Percentiles rank a stretch among this genome's conserved stretches.
Conservation (phyloP, 2,797 vertebrate genomes). For the Onychomys arenicola region DNA sequence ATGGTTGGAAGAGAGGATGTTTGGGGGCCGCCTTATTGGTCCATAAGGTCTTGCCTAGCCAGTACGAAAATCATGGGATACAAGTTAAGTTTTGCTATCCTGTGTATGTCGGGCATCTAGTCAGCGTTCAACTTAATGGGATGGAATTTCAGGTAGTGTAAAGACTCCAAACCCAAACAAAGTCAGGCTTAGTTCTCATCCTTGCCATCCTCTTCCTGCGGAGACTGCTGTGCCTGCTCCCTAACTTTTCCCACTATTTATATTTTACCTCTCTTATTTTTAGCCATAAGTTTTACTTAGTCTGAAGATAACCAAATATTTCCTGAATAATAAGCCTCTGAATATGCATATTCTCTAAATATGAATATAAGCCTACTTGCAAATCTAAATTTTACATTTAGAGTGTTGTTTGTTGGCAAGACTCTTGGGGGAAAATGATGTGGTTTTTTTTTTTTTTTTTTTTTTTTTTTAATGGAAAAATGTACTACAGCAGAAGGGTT, state of each 20-base stretch:
- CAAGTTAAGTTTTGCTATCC: not conserved
- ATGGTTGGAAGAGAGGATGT: not conserved
- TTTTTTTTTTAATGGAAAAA: slow-evolving; percentile 75
- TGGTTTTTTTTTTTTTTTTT: no score
- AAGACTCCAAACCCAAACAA: slow-evolving; percentile 45
- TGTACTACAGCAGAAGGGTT: slow-evolving; percentile 77
- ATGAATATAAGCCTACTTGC: slow-evolving; percentile 79
- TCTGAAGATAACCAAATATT: slow-evolving; percentile 83
- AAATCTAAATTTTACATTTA: slow-evolving; percentile 77
- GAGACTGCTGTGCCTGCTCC: slow-evolving; percentile 11
- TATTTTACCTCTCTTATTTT: slow-evolving; percentile 76
- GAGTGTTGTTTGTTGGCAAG: slow-evolving; percentile 78
- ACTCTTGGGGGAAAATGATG: slow-evolving; percentile 40
- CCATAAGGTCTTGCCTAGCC: not conserved
- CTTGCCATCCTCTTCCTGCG: not conserved
- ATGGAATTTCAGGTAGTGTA: not conserved
- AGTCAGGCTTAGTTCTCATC: not conserved
- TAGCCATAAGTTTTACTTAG: slow-evolving; percentile 76
- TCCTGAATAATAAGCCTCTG: slow-evolving; percentile 81
- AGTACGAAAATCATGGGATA: not conserved
- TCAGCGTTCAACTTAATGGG: not conserved
- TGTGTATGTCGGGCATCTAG: no score
- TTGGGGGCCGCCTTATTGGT: not conserved
- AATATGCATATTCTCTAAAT: slow-evolving; percentile 84
- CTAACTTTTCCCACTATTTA: slow-evolving; percentile 70